Base-by-base conservation (phyloP, 1,140 invertebrate species). In the Argopecten irradians region DNA sequence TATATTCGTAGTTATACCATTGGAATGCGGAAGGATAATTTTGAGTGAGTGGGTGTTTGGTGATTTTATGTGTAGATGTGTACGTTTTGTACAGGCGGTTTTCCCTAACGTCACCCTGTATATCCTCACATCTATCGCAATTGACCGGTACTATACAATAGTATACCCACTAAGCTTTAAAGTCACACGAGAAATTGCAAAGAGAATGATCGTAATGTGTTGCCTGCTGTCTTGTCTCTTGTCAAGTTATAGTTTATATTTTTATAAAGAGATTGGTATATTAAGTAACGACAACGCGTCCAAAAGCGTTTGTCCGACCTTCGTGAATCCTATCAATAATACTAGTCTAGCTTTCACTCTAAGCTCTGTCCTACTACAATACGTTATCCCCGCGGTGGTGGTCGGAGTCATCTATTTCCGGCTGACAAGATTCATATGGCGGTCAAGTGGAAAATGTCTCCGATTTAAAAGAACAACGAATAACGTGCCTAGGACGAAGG, bases 101-200 rank as follows among this genome's bases (percentile, higher is more conserved):
- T 32, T 88, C 2, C 92, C 92, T 16, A 89, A 89, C 19, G 86
- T 89, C 8, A 89, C 89, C 13, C 89, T 91, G 39, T 93, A 90
- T 87, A 89, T 94, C 22, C 87, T 94, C 19, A 90, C 92, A 0
- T 91, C 90, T 16, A 92, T 94, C 36, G 91, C 92, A 71, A 88
- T 93, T 11, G 94, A 94, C 85, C 85, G 94, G 22, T 94, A 92
- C 90, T 94, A 94, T 90, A 93, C 93, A 19, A 93, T 94, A 34
- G 90, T 94, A 32, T 93, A 94, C 84, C 94, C 94, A 11, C 89
- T 94, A n/a, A 93, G 93, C 85, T 94, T 94, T 82, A 94, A 93
- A 87, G 92, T 94, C 33, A 94, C 93, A n/a, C 88, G 93, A 16
- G 88, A 89, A 22, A 93, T 93, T 9, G 93, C 94, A 71, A 94